Evolutionary conservation across 2,797 vertebrate species (phyloP).

Genomic region (Labroides dimidiatus): DNA sequence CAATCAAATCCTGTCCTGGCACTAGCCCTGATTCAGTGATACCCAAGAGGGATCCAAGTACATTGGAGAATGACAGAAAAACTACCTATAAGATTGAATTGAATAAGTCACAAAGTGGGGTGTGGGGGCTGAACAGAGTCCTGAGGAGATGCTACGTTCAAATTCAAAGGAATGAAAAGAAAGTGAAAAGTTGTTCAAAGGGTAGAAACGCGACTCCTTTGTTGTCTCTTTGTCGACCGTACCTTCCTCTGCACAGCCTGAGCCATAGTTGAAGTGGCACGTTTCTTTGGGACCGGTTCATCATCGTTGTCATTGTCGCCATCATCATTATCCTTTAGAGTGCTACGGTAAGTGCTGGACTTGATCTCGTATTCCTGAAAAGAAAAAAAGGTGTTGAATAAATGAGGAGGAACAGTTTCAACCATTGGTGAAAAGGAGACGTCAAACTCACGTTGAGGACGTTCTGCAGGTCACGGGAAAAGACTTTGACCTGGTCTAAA

Average conservation of each 20-base stretch:
- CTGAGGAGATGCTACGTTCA: too few relatives aligned
- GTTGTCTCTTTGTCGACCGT: neutral
- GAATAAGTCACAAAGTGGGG: too few relatives aligned
- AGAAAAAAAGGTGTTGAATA: slow-evolving; percentile 1
- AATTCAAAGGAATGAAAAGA: too few relatives aligned
- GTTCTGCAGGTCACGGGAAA: slow-evolving; percentile 87
- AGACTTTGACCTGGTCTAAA: slow-evolving; percentile 71
- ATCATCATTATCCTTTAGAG: slow-evolving; percentile 76
- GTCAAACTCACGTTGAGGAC: slow-evolving; percentile 84
- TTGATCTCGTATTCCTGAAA: slow-evolving; percentile 89
- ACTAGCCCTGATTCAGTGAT: too few relatives aligned
- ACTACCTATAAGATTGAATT: too few relatives aligned
- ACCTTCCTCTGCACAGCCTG: slow-evolving; percentile 90
- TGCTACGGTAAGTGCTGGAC: slow-evolving; percentile 85
- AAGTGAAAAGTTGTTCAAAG: too few relatives aligned
- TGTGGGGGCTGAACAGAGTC: too few relatives aligned
- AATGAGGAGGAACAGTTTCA: too few relatives aligned
- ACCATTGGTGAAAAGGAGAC: neutral
- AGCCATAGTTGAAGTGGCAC: slow-evolving; percentile 80
- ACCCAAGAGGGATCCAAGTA: too few relatives aligned
- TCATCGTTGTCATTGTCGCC: slow-evolving; percentile 61
- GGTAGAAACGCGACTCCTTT: too few relatives aligned
- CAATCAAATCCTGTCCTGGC: too few relatives aligned
- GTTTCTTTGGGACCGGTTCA: slow-evolving; percentile 73
- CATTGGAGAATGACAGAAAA: too few relatives aligned